Conservation (phyloP, 2,888 invertebrate species). For the Limnephilus auricula region DNA sequence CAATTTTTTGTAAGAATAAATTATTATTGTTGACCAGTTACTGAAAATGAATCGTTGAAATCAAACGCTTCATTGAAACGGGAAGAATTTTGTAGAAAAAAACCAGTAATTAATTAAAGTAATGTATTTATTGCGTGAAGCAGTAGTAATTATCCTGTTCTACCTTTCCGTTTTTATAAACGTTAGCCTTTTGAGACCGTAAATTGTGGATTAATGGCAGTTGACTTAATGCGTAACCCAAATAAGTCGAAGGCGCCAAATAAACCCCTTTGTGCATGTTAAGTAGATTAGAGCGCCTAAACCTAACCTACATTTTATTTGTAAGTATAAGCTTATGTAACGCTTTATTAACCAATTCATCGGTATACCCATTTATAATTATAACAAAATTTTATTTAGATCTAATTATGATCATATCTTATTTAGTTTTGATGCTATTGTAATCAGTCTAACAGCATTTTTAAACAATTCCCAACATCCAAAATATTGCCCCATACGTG, state of each 20-base stretch:
- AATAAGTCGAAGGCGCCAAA: constrained; percentile 28
- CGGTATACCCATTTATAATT: neutral
- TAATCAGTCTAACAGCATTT: neutral
- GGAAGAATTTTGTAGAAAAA: neutral
- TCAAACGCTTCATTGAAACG: neutral
- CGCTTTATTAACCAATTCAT: constrained; percentile 38
- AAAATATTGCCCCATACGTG: neutral
- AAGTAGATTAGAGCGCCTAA: constrained; percentile 39
- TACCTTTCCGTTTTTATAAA: neutral
- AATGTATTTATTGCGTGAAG: constrained; percentile 38
- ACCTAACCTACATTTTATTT: constrained; percentile 20
- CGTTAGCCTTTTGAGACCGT: neutral
- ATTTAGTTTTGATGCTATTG: neutral
- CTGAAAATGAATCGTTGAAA: neutral
- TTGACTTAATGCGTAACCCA: constrained; percentile 47
- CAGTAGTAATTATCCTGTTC: neutral
- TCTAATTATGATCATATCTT: neutral
- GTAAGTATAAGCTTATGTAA: constrained; percentile 8
- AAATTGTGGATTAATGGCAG: constrained; percentile 30
- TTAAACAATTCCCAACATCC: neutral
- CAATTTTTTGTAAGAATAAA: neutral
- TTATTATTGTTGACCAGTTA: neutral
- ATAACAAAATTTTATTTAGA: neutral
- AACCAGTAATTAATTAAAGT: neutral
- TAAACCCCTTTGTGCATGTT: constrained; percentile 45